These are phyloP conservation scores for Epinephelus fuscoguttatus DNA, from an alignment of 2,113 vertebrate genomes.

Conservation along the genomic window DNA sequence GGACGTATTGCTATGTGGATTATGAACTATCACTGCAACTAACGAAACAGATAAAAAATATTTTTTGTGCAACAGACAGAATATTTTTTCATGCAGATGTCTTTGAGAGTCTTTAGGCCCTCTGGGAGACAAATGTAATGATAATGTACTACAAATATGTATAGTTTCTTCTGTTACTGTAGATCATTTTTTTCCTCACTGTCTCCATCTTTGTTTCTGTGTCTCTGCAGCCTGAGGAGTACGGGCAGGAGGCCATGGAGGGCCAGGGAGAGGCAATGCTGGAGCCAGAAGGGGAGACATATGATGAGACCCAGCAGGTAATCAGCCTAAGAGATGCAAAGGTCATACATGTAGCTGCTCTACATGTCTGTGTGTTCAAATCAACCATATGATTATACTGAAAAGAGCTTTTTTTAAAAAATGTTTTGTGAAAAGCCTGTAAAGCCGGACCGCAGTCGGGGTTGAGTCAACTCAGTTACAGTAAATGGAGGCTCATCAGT, in stretches of 20 bases:
- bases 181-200: not conserved
- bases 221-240: constrained; percentile 90
- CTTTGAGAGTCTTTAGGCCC: not conserved
- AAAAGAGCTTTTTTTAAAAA: constrained; percentile 7
- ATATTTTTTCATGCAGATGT: not conserved
- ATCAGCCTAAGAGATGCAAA: constrained; percentile 54
- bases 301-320: constrained; percentile 95
- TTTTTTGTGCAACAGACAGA: not conserved
- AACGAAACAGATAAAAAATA: not conserved
- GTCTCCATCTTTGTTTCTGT: constrained; percentile 37
- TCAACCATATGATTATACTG: not conserved
- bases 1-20: not conserved
- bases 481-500: constrained; percentile 40
- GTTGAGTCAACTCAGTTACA: constrained; percentile 7
- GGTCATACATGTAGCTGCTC: not conserved
- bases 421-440: not conserved
- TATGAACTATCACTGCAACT: not conserved
- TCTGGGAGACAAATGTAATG: not conserved
- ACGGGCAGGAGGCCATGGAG: constrained; percentile 96
- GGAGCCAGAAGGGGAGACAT: constrained; percentile 94
- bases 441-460: not conserved
- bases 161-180: not conserved
- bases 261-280: constrained; percentile 92
- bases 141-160: not conserved
- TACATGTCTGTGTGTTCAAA: not conserved